Conservation (phyloP, 2,113 vertebrate species). For the Phaethon lepturus region DNA sequence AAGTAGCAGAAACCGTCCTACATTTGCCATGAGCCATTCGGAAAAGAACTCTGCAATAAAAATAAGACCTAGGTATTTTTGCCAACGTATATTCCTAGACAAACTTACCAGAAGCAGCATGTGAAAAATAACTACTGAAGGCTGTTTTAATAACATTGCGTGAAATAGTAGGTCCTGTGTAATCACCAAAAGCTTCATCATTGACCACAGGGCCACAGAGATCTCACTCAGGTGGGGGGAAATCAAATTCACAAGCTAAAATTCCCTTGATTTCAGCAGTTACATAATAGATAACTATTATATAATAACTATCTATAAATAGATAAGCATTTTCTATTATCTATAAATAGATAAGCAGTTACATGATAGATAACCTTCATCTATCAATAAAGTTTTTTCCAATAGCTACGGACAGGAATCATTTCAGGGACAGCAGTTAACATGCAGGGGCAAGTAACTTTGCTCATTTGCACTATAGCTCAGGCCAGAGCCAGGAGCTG, state of each 20-base stretch:
- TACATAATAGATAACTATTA: no score
- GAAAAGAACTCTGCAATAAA: background rate
- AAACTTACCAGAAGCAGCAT: background rate
- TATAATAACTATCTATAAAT: no score
- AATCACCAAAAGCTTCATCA: background rate
- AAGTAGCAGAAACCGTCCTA: background rate
- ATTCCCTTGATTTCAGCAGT: background rate
- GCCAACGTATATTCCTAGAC: background rate
- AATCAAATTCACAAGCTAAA: background rate
- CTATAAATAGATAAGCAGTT: no score
- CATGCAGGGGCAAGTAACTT: background rate
- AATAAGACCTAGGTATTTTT: background rate
- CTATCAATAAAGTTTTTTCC: background rate
- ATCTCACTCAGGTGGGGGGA: background rate
- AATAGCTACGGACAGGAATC: background rate
- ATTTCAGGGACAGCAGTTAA: background rate
- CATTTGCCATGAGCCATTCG: background rate
- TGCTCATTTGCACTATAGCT: background rate
- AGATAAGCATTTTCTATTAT: no score
- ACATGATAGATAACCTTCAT: background rate
- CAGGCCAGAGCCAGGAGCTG: background rate
- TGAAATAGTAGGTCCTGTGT: background rate
- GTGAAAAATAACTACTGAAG: background rate
- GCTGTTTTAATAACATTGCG: background rate
- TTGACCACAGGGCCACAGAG: background rate